These are phyloP conservation scores for Cyphomyrus plagiostoma DNA, from an alignment of 2,113 vertebrate genomes.

Conservation along the genomic window DNA sequence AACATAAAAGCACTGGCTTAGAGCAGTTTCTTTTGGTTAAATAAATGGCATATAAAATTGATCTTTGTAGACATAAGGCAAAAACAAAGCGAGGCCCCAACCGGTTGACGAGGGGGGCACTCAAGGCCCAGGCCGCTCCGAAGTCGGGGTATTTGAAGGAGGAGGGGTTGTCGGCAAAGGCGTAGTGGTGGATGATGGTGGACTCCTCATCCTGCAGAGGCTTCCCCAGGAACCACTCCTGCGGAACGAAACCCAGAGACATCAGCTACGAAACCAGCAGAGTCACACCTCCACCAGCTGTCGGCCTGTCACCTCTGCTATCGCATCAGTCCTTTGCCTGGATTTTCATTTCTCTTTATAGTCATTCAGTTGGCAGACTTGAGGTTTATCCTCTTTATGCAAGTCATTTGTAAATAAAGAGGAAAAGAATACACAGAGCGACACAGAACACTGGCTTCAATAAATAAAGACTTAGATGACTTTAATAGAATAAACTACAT, in stretches of 20 bases:
- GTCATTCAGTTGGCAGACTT: neutral
- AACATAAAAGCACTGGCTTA: slow-evolving; percentile 34
- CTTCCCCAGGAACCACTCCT: slow-evolving; percentile 96
- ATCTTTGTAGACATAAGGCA: neutral
- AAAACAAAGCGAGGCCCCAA: slow-evolving; percentile 49
- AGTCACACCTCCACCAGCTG: neutral
- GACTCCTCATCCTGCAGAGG: slow-evolving; percentile 86
- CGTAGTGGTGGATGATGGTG: slow-evolving; percentile 97
- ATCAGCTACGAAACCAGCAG: neutral
- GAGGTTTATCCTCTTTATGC: neutral
- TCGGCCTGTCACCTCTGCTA: neutral
- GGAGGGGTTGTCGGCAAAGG: slow-evolving; percentile 89
- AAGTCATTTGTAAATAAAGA: neutral
- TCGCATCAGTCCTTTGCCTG: neutral
- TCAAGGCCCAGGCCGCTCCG: slow-evolving; percentile 86
- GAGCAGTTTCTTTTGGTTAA: neutral
- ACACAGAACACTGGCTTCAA: neutral
- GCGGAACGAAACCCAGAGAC: slow-evolving; percentile 30
- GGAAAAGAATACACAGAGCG: neutral
- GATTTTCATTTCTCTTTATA: neutral
- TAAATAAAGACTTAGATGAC: neutral
- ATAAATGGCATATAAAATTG: neutral
- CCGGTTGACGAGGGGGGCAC: slow-evolving; percentile 81
- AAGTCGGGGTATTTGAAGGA: slow-evolving; percentile 93
- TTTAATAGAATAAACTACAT: neutral